Conservation (phyloP, 2,797 vertebrate genomes). For the Falco concolor region DNA sequence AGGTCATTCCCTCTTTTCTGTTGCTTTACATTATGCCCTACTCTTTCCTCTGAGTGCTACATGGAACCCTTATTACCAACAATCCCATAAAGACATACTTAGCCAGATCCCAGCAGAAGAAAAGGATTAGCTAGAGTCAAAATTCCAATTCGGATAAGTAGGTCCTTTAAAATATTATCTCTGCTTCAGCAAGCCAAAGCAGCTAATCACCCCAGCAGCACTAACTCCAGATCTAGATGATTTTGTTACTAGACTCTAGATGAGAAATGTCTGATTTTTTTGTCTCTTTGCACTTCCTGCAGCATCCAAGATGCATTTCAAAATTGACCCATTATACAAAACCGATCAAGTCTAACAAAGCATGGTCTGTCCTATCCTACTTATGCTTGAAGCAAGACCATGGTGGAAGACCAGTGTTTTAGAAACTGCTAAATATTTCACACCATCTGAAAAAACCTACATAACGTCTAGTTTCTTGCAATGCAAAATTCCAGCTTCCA, state of each 20-base stretch:
- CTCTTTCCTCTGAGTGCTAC: neutral
- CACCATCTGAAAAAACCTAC: neutral
- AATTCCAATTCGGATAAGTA: constrained; percentile 42
- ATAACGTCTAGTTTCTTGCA: neutral
- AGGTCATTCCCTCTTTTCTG: neutral
- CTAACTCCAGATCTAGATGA: neutral
- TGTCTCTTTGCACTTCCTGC: neutral
- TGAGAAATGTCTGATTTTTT: neutral
- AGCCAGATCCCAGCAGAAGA: constrained; percentile 10
- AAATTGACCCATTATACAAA: neutral
- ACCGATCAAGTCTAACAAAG: neutral
- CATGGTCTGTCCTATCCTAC: neutral
- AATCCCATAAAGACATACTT: neutral
- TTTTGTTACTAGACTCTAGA: neutral
- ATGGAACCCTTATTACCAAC: neutral
- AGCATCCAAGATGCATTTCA: neutral
- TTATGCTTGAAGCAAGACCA: neutral
- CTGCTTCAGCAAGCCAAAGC: constrained; percentile 26
- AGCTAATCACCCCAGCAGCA: constrained; percentile 17
- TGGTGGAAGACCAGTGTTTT: neutral
- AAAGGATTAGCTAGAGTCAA: constrained; percentile 54
- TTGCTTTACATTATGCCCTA: neutral
- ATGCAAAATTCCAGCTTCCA: neutral
- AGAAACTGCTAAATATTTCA: neutral
- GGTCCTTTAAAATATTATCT: constrained; percentile 43